Evolutionary conservation across 2,888 invertebrate species (phyloP).

Genomic region (Neoitamus cyanurus): DNA sequence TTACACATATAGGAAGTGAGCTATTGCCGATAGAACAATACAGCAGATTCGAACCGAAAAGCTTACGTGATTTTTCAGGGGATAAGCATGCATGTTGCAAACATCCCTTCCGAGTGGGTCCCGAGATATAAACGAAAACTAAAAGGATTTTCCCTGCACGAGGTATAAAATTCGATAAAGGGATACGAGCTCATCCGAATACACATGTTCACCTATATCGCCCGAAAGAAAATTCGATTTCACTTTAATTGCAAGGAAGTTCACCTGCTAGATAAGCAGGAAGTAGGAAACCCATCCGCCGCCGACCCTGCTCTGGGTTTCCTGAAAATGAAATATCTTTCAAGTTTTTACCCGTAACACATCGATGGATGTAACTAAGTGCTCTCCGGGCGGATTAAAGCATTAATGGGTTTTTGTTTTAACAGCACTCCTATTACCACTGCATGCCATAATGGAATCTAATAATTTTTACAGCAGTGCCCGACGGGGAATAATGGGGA

Average conservation of each 20-base stretch:
- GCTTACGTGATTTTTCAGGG: background rate
- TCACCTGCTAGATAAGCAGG: conserved; percentile 47
- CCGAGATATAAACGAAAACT: background rate
- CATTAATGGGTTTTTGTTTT: conserved; percentile 3
- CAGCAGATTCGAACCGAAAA: background rate
- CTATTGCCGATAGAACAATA: background rate
- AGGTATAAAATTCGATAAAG: conserved; percentile 28
- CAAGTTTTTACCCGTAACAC: background rate
- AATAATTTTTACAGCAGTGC: background rate
- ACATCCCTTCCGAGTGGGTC: background rate
- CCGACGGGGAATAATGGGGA: background rate
- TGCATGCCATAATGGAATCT: conserved; percentile 13
- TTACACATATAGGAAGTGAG: background rate
- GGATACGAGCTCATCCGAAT: background rate
- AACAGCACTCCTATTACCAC: background rate
- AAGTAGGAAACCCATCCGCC: conserved; percentile 45
- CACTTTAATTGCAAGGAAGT: conserved; percentile 47
- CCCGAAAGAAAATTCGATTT: conserved; percentile 47
- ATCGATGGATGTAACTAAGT: conserved; percentile 18
- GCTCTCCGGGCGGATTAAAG: background rate
- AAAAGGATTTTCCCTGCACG: background rate
- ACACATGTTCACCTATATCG: background rate
- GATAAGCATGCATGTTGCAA: background rate
- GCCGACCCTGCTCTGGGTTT: conserved; percentile 24
- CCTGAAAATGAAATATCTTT: conserved; percentile 45